A percentile compares a stretch with the other conserved stretches of the same genome.
phyloP scores from a whole-genome alignment of 1,140 invertebrate species.

The Gerris buenoi region DNA sequence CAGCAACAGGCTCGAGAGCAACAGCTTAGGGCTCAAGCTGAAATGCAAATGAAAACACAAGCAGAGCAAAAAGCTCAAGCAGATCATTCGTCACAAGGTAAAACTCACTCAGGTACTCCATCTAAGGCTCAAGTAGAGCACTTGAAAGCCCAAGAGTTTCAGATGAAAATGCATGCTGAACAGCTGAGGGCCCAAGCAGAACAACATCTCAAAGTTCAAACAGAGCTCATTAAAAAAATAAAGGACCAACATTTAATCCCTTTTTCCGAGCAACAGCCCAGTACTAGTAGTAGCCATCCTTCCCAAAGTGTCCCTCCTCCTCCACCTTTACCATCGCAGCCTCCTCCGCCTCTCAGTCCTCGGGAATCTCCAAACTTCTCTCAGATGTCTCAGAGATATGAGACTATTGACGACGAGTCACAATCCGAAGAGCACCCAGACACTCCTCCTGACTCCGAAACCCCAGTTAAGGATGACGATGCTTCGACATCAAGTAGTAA shows the following conservation, averaged over 20 bases:
- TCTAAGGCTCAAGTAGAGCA: too few relatives aligned
- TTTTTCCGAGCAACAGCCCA: background rate
- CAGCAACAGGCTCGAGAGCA: conserved; percentile 1
- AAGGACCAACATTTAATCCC: background rate
- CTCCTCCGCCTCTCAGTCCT: background rate
- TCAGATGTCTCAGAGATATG: background rate
- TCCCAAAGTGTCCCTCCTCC: background rate
- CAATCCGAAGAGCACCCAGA: background rate
- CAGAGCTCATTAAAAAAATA: background rate
- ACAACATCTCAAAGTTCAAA: background rate
- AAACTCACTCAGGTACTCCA: too few relatives aligned
- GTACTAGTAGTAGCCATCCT: background rate
- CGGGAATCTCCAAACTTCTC: background rate
- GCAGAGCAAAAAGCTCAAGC: too few relatives aligned
- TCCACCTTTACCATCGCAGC: background rate
- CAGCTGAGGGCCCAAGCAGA: background rate
- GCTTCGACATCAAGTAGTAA: background rate
- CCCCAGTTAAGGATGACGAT: background rate
- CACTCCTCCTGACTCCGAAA: background rate
- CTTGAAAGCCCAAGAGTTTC: background rate
- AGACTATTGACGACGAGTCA: background rate
- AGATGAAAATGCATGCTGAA: background rate
- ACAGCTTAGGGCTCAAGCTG: background rate
- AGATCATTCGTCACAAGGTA: too few relatives aligned
- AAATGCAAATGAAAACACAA: background rate